Base-by-base conservation (phyloP, 2,113 vertebrate species). In the Centrocercus urophasianus region DNA sequence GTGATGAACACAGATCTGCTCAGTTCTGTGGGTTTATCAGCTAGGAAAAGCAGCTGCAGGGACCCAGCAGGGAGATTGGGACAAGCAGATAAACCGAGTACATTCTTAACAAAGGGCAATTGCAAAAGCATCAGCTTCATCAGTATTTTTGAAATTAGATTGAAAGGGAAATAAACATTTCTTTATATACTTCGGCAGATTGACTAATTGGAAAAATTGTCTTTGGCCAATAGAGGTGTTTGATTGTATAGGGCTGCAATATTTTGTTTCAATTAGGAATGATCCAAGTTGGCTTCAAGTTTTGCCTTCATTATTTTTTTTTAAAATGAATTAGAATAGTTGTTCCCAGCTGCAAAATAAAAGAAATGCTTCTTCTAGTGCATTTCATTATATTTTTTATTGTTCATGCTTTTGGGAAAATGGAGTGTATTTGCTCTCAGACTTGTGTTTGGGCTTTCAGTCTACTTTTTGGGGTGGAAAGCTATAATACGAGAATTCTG, bases 351-450 rank as follows among this genome's bases (percentile, higher is more conserved):
- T 95, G 65, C 70, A 81, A 78, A 74, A 90, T 67, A 25, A 15
- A 52, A 52, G 77, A 90, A 86, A 86, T 9, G 52, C 50, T 57
- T 67, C 19, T 78, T 81, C 54, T 52, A 71, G 81, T 89, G 42
- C 28, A 22, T 77, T 92, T 92, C 57, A 19, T 83, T 86, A 81
- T 84, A 40, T 60, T 92, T 95, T 93, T 88, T 89, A 81, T 90
- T 50, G 16, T 11, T 61, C 1, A 9, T 50, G 24, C 11, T 65
- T 1, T 11, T 2, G 19, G 78, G 21, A 50, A 59, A 85, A 92
- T 1, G 10, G n/a, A 56, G 52, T 1, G 2, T 5, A 36, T 22
- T 52, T 16, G 34, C 14, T 52, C 11, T 42, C 76, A 50, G 40
- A 27, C 2, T 6, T 0, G 13, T 2, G 5, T 13, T n/a, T 72